A percentile compares a stretch with the other conserved stretches of the same genome.
Evolutionary conservation across 1,140 invertebrate genomes (phyloP).

Genomic region (Hyposmocoma kahamanoa): DNA sequence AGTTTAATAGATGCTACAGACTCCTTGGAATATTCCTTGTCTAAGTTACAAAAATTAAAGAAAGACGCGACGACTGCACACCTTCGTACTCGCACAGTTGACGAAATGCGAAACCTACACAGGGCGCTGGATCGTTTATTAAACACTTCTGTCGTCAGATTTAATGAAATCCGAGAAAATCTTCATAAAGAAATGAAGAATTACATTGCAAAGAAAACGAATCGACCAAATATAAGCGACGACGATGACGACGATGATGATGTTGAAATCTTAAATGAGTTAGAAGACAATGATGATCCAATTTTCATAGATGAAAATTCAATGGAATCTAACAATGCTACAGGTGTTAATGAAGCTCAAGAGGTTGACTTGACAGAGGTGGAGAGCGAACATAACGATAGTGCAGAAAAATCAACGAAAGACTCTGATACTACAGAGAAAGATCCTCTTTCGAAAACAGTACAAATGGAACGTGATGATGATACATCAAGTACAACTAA

Average conservation of each 20-base stretch:
- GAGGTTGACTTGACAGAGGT: conserved; percentile 52
- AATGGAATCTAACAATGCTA: conserved; percentile 38
- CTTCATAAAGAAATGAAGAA: conserved; percentile 60
- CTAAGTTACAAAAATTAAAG: conserved; percentile 55
- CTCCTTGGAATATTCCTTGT: conserved; percentile 59
- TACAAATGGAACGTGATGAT: no score
- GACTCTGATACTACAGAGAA: background rate
- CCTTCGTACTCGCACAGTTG: conserved; percentile 43
- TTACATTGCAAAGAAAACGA: conserved; percentile 49
- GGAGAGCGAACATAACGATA: conserved; percentile 51
- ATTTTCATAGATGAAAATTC: conserved; percentile 73
- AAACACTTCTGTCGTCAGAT: conserved; percentile 49
- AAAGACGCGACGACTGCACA: conserved; percentile 46
- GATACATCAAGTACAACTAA: no score
- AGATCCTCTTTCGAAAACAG: background rate
- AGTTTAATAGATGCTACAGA: conserved; percentile 66
- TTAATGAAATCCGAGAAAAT: conserved; percentile 59
- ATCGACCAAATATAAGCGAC: conserved; percentile 11
- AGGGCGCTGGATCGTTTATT: conserved; percentile 51
- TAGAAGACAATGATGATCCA: conserved; percentile 57
- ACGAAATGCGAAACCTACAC: conserved; percentile 59
- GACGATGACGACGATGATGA: conserved; percentile 50
- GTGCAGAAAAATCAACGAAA: conserved; percentile 28
- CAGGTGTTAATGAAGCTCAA: conserved; percentile 28
- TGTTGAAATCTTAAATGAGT: conserved; percentile 61